A percentile compares a stretch with the other conserved stretches of the same genome.
These are phyloP conservation scores for Sander vitreus DNA, from an alignment of 2,113 vertebrate species.

Conservation along the genomic window DNA sequence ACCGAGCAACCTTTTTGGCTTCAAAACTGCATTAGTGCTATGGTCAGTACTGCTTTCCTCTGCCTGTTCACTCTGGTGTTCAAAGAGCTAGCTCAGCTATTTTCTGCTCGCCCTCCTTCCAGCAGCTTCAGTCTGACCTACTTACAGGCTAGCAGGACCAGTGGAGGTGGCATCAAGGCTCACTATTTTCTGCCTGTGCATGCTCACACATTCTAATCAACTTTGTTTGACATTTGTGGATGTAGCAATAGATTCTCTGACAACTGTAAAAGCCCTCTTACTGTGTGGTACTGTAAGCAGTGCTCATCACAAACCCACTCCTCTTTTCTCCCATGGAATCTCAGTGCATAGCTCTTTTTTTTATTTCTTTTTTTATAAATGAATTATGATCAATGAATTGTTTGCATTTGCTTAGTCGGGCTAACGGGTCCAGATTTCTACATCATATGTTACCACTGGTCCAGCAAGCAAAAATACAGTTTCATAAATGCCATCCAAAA, in stretches of 20 bases:
- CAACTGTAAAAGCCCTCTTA: neutral
- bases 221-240: slow-evolving; percentile 16
- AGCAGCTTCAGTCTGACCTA: slow-evolving; percentile 72
- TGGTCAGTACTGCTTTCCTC: neutral
- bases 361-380: neutral
- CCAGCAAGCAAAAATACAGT: too few species aligned
- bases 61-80: neutral
- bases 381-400: neutral
- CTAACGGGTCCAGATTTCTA: neutral
- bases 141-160: slow-evolving; percentile 54
- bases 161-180: slow-evolving; percentile 48
- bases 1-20: neutral
- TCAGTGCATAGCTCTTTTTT: neutral
- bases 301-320: neutral
- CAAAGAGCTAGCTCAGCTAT: slow-evolving; percentile 47
- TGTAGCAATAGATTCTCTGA: neutral
- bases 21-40: neutral
- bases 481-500: neutral
- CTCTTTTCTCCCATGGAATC: neutral
- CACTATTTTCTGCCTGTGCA: neutral
- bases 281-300: neutral
- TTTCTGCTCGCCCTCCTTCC: slow-evolving; percentile 50
- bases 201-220: slow-evolving; percentile 10
- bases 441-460: too few species aligned
- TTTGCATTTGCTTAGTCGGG: neutral